A percentile compares a stretch with the other conserved stretches of the same genome.
phyloP scores from a whole-genome alignment of 1,140 invertebrate genomes.

The Leptinotarsa defecta region DNA sequence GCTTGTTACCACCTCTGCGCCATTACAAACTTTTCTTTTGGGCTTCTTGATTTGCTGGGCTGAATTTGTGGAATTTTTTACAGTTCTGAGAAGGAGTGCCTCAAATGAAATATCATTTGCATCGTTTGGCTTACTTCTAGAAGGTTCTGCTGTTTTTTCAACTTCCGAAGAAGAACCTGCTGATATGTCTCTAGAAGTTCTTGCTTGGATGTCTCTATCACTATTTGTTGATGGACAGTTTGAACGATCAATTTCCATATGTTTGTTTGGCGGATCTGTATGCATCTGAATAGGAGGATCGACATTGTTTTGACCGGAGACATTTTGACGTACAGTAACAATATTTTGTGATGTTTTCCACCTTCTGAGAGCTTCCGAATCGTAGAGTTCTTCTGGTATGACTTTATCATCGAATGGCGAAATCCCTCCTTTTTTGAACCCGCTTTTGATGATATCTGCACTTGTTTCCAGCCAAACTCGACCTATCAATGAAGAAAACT shows the following conservation, averaged over 20 bases:
- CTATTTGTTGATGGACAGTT: constrained; percentile 3
- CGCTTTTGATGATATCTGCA: constrained; percentile 6
- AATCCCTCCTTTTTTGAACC: constrained; percentile 5
- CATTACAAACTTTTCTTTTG: constrained; percentile 3
- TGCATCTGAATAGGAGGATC: constrained; percentile 1
- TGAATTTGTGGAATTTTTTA: constrained; percentile 4
- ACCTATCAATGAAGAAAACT: constrained; percentile 12
- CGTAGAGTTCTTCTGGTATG: constrained; percentile 17
- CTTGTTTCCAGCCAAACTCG: neutral
- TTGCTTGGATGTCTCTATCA: neutral
- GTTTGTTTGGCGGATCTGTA: constrained; percentile 2
- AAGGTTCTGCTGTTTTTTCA: constrained; percentile 1
- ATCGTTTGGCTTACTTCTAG: constrained; percentile 16
- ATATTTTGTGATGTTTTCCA: constrained; percentile 11
- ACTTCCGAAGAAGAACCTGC: neutral
- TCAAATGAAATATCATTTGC: constrained; percentile 20
- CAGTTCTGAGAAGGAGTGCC: constrained; percentile 16
- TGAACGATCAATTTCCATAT: neutral
- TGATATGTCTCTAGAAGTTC: neutral
- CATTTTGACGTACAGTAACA: constrained; percentile 19
- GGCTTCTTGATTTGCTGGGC: neutral
- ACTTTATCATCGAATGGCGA: neutral
- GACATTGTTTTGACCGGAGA: constrained; percentile 11
- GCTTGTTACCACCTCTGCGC: neutral
- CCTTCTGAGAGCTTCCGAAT: constrained; percentile 13